Base-by-base conservation (phyloP, 1,140 invertebrate genomes). In the Caenorhabditis elegans region DNA sequence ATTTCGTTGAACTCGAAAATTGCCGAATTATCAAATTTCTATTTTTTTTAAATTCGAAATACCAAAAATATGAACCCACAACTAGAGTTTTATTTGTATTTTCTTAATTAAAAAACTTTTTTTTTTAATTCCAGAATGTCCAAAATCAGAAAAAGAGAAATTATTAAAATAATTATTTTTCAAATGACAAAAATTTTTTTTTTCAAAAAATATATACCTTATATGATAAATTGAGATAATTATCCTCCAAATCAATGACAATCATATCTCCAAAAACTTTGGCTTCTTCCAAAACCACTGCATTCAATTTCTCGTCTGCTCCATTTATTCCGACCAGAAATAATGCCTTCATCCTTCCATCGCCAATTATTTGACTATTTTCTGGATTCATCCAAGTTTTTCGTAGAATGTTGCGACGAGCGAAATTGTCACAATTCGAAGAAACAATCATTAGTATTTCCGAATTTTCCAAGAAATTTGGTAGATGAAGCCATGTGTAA, bases 191-290 rank as follows among this genome's bases (percentile, higher is more conserved):
- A 24, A 24, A 24, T 26, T 53, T 26, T n/a, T 48, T 48, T 17
- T 48, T 48, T 48, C 46, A 17, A 10, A 48, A 48, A 53, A 53
- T 24, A 36, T 28, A 10, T 4, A 70, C 60, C 34, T 70, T 70
- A 11, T 6, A 70, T 11, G 60, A n/a, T 8, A 70, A 70, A 70
- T 70, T 70, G 3, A 10, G 1, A 39, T 70, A 70, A 39, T 4
- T 70, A 11, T 70, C 60, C 17, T 70, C 34, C n/a, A 70, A 39
- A 70, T 70, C 19, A 8, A 70, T 26, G 0, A 70, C 60, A 70
- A 70, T 70, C 34, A 70, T 70, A 70, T 70, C 60, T 19, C 60
- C 60, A 70, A 70, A 70, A 36, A 70, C 34, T 17, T 39, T 2
- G 1, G 60, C 60, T 10, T 70, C 60, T 5, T 43, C n/a, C 60